These are phyloP conservation scores for Leptosomus discolor DNA, from an alignment of 2,113 vertebrate genomes.

Conservation along the genomic window DNA sequence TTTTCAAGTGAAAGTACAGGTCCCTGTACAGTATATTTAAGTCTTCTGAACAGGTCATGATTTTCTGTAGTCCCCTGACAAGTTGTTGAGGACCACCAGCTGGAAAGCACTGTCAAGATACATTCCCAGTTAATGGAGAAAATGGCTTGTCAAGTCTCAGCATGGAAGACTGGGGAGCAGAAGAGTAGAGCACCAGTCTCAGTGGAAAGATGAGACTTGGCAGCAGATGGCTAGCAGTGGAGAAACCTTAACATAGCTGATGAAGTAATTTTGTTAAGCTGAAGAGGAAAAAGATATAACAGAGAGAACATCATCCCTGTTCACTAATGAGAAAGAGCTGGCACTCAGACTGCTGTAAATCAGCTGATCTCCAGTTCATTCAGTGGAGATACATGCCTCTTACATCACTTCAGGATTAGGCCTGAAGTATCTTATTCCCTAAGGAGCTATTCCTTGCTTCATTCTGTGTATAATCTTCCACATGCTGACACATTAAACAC, in stretches of 20 bases:
- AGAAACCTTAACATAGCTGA: background rate
- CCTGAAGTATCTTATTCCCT: background rate
- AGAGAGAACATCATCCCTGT: background rate
- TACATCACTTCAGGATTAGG: background rate
- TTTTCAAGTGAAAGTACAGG: background rate
- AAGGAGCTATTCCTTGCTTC: background rate
- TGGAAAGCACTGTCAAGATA: background rate
- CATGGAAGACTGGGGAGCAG: background rate
- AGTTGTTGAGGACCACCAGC: background rate
- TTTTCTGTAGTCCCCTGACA: background rate
- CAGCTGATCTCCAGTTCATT: background rate
- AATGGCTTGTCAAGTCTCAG: background rate
- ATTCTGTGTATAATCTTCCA: background rate
- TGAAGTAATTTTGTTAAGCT: background rate
- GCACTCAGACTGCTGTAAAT: background rate
- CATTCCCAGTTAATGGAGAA: background rate
- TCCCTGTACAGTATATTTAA: background rate
- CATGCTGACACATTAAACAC: background rate
- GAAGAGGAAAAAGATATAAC: background rate
- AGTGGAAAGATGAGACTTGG: background rate
- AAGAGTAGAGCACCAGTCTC: background rate
- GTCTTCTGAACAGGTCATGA: background rate
- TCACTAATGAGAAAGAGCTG: background rate
- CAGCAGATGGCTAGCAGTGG: background rate
- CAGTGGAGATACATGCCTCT: background rate